Conservation (phyloP, 1,140 invertebrate genomes). For the honey bee (Apis mellifera) region Amel_HAv3.1 CM009938.2:9683501-9684000, state of each 20-base stretch:
- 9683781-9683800: not conserved
- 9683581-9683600: too few relatives aligned
- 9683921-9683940: conserved; percentile 1
- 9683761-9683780: not conserved
- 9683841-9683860: conserved; percentile 30
- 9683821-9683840: not conserved
- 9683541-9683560: too few relatives aligned
- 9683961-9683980: not conserved
- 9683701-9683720: too few relatives aligned
- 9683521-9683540: too few relatives aligned
- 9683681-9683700: too few relatives aligned
- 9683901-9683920: conserved; percentile 22
- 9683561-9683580: too few relatives aligned
- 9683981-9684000: not conserved
- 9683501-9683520: too few relatives aligned
- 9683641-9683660: too few relatives aligned
- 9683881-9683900: conserved; percentile 22
- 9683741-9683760: not conserved
- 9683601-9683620: too few relatives aligned
- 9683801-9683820: too few relatives aligned
- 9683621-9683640: too few relatives aligned
- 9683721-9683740: not conserved
- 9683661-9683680: too few relatives aligned
- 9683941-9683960: conserved; percentile 39
- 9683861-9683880: conserved; percentile 16